Evolutionary conservation across 2,113 vertebrate species (phyloP).

Genomic region (Macrotus californicus): DNA sequence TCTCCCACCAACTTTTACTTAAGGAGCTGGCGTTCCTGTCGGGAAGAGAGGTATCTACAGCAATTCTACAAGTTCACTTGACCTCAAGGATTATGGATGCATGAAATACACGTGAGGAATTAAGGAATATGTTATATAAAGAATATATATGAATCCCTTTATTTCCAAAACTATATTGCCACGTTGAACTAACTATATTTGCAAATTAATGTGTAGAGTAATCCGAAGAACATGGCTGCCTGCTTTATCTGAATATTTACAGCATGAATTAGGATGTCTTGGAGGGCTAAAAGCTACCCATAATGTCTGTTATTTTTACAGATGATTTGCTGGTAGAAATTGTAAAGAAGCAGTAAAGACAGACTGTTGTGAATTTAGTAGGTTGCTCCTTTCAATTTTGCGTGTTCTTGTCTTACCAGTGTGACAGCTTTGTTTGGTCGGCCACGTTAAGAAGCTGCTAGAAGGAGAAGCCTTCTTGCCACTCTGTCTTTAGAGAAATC

Average conservation of each 20-base stretch:
- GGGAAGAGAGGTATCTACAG: background rate
- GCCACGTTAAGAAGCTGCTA: background rate
- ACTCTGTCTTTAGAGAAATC: background rate
- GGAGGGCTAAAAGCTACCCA: too few species aligned
- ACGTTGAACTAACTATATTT: background rate
- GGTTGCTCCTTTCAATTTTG: background rate
- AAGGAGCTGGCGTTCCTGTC: background rate
- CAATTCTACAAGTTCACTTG: background rate
- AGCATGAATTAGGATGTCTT: background rate
- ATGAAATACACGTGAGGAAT: background rate
- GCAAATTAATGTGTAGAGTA: background rate
- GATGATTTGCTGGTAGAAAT: background rate
- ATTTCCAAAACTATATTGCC: background rate
- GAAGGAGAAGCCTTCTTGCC: background rate
- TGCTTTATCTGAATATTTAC: background rate
- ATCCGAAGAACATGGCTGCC: background rate
- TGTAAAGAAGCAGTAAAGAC: background rate
- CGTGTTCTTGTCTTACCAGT: rapidly evolving
- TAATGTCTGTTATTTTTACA: background rate
- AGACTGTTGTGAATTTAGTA: background rate
- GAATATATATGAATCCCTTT: background rate
- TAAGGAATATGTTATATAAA: background rate
- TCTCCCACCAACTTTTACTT: background rate
- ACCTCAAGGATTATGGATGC: background rate
- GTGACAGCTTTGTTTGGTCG: background rate